These are phyloP conservation scores for Lutjanus campechanus DNA, from an alignment of 2,797 vertebrate genomes.

Conservation along the genomic window DNA sequence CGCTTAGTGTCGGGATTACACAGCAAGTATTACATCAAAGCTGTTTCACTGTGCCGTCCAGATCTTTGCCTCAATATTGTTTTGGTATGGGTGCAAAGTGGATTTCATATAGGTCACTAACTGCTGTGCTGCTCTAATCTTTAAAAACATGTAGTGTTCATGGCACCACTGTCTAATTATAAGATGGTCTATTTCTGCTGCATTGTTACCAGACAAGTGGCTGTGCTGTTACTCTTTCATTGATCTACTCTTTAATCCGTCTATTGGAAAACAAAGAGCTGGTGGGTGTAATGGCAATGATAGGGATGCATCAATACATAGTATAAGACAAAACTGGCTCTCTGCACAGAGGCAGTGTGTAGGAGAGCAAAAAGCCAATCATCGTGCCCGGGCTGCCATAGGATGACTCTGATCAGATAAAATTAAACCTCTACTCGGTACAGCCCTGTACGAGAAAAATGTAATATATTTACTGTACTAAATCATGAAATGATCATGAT, in stretches of 20 bases:
- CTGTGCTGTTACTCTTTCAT: constrained; percentile 46
- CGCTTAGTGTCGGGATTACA: constrained; percentile 64
- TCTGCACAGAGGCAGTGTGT: constrained; percentile 30
- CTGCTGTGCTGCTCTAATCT: constrained; percentile 9
- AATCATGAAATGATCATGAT: too few relatives aligned
- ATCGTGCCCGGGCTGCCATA: constrained; percentile 21
- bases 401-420: constrained; percentile 28
- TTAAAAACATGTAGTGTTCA: constrained; percentile 18
- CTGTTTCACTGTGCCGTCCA: constrained; percentile 29
- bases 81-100: not conserved
- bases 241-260: constrained; percentile 68
- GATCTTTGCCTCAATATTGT: constrained; percentile 17
- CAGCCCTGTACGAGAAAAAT: too few relatives aligned
- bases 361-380: constrained; percentile 44
- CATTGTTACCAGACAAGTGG: constrained; percentile 51
- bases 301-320: constrained; percentile 49
- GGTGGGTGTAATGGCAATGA: constrained; percentile 60
- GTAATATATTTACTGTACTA: too few relatives aligned
- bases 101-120: constrained; percentile 20
- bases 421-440: constrained; percentile 18
- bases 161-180: constrained; percentile 31
- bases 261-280: constrained; percentile 67
- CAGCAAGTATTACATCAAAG: constrained; percentile 61
- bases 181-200: constrained; percentile 43
- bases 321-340: constrained; percentile 39